Base-by-base conservation (phyloP, 2,113 vertebrate genomes). In the Ramphastos sulfuratus region DNA sequence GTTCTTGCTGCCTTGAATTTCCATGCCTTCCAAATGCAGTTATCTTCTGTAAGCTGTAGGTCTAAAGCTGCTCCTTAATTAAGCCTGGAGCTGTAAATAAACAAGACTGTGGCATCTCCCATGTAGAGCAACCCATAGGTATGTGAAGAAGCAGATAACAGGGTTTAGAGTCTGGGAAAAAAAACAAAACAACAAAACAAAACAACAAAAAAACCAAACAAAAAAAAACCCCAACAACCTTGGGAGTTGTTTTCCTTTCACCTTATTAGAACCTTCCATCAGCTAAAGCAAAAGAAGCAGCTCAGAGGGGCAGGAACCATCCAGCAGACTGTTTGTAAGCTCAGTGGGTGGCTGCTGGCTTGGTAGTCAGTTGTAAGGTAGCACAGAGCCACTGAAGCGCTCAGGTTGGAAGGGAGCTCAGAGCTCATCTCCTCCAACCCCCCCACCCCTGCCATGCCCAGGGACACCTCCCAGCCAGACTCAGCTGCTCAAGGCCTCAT, bases 31-130 rank as follows among this genome's bases (percentile, higher is more conserved):
- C 84, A 61, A 15, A 87, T 23, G 44, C 76, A 56, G 35, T 80
- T 79, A 10, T 92, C 85, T 75, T 65, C 76, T 87, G 84, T 37
- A 33, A 87, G 82, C 75, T 85, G 64, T 50, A 83, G 84, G 77
- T 85, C 75, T 80, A 17, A 88, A 95, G 44, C 33, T 64, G 37
- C 37, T 12, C 8, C 75, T 87, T 95, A 85, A 95, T 96, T 87
- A 93, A 91, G 60, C 3, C 55, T 90, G 82, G 85, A 76, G 64
- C 74, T 69, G 75, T 91, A 82, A 87, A 96, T 82, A 96, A 94
- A 91, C 88, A 87, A 27, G 93, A 30, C 9, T 17, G 0, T 79
- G 75, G 55, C 78, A 17, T 71, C 61, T 87, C 46, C 85, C 85
- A 24, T 59, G 83, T 33, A 77, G 78, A 73, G 73, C 90, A 76